Evolutionary conservation across 2,797 vertebrate genomes (phyloP).

Genomic region (Anisognathus igniventris): DNA sequence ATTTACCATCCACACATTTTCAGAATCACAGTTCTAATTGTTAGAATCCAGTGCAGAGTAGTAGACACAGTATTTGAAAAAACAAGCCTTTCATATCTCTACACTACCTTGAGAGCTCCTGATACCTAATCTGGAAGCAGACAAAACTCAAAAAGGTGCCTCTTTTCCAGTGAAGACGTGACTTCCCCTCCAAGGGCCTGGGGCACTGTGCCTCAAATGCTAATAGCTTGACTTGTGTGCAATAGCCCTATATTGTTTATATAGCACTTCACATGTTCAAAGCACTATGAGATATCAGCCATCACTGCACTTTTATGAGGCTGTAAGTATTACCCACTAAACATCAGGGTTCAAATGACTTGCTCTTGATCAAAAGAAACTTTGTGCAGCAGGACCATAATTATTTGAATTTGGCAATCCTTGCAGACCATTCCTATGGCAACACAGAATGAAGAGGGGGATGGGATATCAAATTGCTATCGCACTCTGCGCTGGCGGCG

Average conservation of each 20-base stretch:
- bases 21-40: neutral
- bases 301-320: constrained; percentile 47
- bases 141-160: neutral
- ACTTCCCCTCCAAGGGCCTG: neutral
- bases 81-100: neutral
- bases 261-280: constrained; percentile 56
- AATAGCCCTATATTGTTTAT: constrained; percentile 44
- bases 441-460: neutral
- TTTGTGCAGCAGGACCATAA: constrained; percentile 1
- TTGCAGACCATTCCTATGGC: neutral
- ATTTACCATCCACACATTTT: neutral
- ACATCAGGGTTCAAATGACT: constrained; percentile 38
- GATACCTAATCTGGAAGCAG: neutral
- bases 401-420: constrained; percentile 40
- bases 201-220: neutral
- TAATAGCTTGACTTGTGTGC: constrained; percentile 4
- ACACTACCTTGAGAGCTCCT: neutral
- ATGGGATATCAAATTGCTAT: neutral
- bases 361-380: constrained; percentile 52
- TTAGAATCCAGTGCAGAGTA: neutral
- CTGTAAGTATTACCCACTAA: constrained; percentile 46
- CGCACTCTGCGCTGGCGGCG: neutral
- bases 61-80: neutral
- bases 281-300: constrained; percentile 51
- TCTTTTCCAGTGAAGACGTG: neutral